These are phyloP conservation scores for Apteryx owenii DNA, from an alignment of 2,113 vertebrate genomes.

Conservation along the genomic window DNA sequence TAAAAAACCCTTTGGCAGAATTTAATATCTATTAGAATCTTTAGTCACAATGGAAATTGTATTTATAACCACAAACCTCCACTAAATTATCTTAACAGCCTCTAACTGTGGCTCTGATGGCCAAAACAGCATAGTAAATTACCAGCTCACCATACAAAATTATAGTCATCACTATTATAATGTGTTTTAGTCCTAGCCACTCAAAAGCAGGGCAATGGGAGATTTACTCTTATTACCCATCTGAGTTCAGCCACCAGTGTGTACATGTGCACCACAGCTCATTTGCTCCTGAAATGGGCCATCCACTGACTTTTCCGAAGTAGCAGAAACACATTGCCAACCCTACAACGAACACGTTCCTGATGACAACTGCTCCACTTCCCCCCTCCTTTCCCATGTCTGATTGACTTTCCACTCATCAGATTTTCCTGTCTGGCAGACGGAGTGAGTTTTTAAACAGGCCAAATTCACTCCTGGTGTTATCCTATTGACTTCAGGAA, in stretches of 20 bases:
- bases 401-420: constrained; percentile 1
- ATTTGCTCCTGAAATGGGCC: background rate
- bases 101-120: constrained; percentile 26
- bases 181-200: background rate
- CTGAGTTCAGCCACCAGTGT: background rate
- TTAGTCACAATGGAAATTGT: constrained; percentile 58
- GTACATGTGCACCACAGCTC: background rate
- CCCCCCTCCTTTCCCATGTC: background rate
- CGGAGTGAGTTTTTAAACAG: background rate
- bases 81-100: constrained; percentile 59
- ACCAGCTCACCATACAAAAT: background rate
- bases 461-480: background rate
- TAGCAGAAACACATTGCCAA: background rate
- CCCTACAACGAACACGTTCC: fast-evolving
- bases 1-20: background rate
- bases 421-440: constrained; percentile 37
- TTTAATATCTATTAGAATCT: constrained; percentile 41
- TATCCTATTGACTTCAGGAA: background rate
- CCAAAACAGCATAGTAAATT: constrained; percentile 33
- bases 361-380: background rate
- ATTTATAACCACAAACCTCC: constrained; percentile 59
- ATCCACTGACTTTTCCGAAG: fast-evolving
- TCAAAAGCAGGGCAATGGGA: background rate
- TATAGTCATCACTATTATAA: background rate
- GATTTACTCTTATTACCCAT: background rate